These are phyloP conservation scores for Onychomys torridus DNA, from an alignment of 2,797 vertebrate genomes.

Conservation along the genomic window DNA sequence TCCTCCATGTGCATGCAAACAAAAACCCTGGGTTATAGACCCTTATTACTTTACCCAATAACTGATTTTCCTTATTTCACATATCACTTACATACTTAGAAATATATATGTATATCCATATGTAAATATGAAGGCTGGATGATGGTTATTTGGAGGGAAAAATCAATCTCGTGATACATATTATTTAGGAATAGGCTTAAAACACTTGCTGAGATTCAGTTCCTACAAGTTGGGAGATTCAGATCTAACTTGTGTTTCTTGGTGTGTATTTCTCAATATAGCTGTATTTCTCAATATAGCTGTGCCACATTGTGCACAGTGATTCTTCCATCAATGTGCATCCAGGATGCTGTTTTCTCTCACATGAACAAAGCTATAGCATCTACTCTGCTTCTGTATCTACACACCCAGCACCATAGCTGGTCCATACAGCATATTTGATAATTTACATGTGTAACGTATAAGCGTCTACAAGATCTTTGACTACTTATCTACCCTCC, in stretches of 20 bases:
- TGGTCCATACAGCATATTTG: neutral
- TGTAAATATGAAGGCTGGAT: neutral
- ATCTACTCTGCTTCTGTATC: neutral
- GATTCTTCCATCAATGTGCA: neutral
- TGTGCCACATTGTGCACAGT: neutral
- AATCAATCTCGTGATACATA: neutral
- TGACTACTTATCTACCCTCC: neutral
- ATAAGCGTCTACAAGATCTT: neutral
- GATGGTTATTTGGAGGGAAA: neutral
- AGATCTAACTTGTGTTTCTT: neutral
- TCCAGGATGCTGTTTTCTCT: neutral
- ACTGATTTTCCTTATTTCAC: neutral
- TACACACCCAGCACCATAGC: neutral
- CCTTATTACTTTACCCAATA: neutral
- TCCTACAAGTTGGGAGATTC: neutral
- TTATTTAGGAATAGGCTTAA: neutral
- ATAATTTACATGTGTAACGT: neutral
- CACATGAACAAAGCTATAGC: neutral
- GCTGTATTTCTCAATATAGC: neutral
- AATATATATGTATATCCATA: neutral
- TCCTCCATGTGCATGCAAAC: neutral
- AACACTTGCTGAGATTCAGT: neutral
- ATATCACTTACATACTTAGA: neutral
- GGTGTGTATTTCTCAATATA: neutral
- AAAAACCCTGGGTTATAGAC: neutral